A percentile compares a stretch with the other conserved stretches of the same genome.
Evolutionary conservation across 2,797 vertebrate species (phyloP).

Genomic region (Chanos chanos): DNA sequence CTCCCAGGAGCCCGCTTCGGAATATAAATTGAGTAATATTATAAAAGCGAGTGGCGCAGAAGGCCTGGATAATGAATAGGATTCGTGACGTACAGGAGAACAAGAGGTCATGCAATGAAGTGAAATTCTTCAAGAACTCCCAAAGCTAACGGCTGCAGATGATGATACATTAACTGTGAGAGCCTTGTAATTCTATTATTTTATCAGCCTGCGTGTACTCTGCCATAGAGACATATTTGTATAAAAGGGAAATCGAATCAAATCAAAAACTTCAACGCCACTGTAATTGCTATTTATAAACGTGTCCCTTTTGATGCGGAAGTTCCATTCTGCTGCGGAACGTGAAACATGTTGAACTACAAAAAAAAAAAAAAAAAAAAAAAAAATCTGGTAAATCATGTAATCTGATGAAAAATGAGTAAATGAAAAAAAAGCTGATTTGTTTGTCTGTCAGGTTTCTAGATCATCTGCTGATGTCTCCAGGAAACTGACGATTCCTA

Average conservation of each 20-base stretch:
- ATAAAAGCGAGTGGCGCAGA: constrained; percentile 83
- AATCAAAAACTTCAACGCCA: constrained; percentile 48
- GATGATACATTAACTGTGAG: constrained; percentile 94
- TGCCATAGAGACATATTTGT: constrained; percentile 50
- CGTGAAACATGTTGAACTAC: too few species aligned
- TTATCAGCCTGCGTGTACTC: constrained; percentile 43
- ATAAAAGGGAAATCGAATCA: constrained; percentile 42
- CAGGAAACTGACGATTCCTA: constrained; percentile 71
- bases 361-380: constrained; percentile 37
- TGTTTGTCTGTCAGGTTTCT: constrained; percentile 80
- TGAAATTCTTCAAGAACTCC: constrained; percentile 97
- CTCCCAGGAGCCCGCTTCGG: constrained; percentile 86
- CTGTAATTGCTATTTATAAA: constrained; percentile 64
- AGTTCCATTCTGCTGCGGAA: constrained; percentile 27
- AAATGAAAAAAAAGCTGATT: constrained; percentile 78
- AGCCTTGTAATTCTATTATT: constrained; percentile 76
- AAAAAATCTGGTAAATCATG: constrained; percentile 71
- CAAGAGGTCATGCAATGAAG: constrained; percentile 89
- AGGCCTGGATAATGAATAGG: constrained; percentile 91
- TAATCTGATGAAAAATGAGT: constrained; percentile 82
- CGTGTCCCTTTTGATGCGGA: constrained; percentile 70
- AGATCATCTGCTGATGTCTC: constrained; percentile 74
- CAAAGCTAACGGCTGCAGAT: constrained; percentile 89
- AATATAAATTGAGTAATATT: constrained; percentile 98
- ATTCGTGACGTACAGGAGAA: constrained; percentile 90